Percentiles rank a stretch among this genome's conserved stretches.
phyloP scores from a whole-genome alignment of 2,113 vertebrate species.

The Erythrolamprus reginae region DNA sequence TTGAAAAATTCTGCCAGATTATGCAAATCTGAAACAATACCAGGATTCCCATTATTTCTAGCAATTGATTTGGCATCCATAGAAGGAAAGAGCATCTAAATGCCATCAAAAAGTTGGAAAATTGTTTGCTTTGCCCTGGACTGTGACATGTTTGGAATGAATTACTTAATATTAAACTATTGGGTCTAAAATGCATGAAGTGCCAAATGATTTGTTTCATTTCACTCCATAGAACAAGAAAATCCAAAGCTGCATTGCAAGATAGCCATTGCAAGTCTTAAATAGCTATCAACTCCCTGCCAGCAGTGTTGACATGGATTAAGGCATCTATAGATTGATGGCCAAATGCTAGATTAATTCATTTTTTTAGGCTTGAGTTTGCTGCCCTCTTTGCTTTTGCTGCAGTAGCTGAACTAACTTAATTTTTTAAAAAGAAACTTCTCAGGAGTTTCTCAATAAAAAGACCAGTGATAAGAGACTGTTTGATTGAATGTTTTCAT shows the following conservation, averaged over 20 bases:
- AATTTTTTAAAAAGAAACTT: neutral
- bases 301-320: neutral
- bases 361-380: accelerated
- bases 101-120: neutral
- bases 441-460: neutral
- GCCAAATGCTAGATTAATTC: neutral
- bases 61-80: too few relatives aligned
- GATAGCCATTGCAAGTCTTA: neutral
- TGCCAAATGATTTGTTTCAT: constrained; percentile 26
- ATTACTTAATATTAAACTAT: constrained; percentile 7
- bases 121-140: neutral
- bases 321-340: neutral
- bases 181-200: neutral
- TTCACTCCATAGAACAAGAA: constrained; percentile 16
- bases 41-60: neutral
- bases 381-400: neutral
- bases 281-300: constrained; percentile 4
- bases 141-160: constrained; percentile 5
- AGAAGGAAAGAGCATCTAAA: neutral
- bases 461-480: neutral
- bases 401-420: neutral
- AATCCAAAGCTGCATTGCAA: neutral
- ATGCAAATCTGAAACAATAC: neutral
- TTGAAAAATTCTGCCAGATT: neutral
- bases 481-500: neutral